These are phyloP conservation scores for Dasyurus viverrinus DNA, from an alignment of 2,113 vertebrate genomes.

Conservation along the genomic window DNA sequence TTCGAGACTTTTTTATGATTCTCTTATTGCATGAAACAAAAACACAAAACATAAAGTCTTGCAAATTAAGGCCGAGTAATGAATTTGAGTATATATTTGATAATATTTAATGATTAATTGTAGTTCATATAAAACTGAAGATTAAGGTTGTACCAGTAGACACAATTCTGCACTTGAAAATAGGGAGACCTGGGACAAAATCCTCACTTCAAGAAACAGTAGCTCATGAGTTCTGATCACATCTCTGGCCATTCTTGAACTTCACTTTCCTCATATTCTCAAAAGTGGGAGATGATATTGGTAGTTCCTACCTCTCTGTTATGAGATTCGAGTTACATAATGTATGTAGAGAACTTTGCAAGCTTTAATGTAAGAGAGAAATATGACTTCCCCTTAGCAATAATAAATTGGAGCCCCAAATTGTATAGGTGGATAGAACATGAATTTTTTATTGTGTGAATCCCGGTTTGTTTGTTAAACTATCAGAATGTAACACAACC, in stretches of 20 bases:
- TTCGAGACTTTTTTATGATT: background rate
- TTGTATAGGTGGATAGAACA: background rate
- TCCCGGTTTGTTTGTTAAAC: too few relatives aligned
- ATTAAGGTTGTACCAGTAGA: background rate
- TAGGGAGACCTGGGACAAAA: background rate
- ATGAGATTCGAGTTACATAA: background rate
- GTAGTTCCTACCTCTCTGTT: background rate
- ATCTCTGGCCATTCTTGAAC: background rate
- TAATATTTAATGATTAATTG: background rate
- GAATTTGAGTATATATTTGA: background rate
- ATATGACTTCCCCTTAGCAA: too few relatives aligned
- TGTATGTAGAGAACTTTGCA: background rate
- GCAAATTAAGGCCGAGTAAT: too few relatives aligned
- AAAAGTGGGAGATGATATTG: background rate
- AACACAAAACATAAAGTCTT: background rate
- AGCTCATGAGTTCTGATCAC: background rate
- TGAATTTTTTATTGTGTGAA: background rate
- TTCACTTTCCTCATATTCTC: background rate
- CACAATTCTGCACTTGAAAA: background rate
- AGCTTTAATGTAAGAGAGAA: too few relatives aligned
- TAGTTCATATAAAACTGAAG: background rate
- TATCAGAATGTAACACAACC: background rate
- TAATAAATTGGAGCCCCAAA: background rate
- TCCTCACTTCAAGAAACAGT: background rate
- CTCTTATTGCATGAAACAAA: background rate